Percentiles rank a stretch among this genome's conserved stretches.
These are phyloP conservation scores for Tiliacea aurago DNA, from an alignment of 2,888 invertebrate species.

Conservation along the genomic window DNA sequence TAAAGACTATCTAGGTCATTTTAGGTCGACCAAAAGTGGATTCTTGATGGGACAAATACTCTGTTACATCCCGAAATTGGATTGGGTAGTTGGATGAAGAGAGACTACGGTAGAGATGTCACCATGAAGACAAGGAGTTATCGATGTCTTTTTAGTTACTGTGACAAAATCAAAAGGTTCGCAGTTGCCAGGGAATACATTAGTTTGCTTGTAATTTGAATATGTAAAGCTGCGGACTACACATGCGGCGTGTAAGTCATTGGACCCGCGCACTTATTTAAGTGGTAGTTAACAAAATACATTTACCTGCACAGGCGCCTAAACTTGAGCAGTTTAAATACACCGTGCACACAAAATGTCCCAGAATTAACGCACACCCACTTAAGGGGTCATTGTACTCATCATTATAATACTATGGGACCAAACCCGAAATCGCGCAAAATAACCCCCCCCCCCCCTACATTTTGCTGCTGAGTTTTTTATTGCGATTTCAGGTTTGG, in stretches of 20 bases:
- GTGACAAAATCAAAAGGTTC: not conserved
- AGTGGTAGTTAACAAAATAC: conserved; percentile 9
- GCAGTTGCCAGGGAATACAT: not conserved
- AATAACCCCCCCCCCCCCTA: too few relatives aligned
- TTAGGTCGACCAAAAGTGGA: conserved; percentile 30
- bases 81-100: conserved; percentile 9
- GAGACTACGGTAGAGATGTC: not conserved
- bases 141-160: not conserved
- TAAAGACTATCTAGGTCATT: conserved; percentile 33
- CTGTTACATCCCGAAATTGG: conserved; percentile 27
- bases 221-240: not conserved
- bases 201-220: conserved; percentile 14
- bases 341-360: too few relatives aligned
- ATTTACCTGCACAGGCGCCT: conserved; percentile 17
- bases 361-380: too few relatives aligned
- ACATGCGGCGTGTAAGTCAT: conserved; percentile 11
- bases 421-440: too few relatives aligned
- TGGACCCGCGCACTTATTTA: conserved; percentile 20
- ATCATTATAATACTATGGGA: too few relatives aligned
- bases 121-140: not conserved
- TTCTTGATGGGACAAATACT: conserved; percentile 26
- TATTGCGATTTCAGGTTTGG: too few relatives aligned
- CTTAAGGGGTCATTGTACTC: too few relatives aligned
- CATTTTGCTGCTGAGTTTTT: too few relatives aligned
- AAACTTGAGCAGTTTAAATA: not conserved